phyloP scores from a whole-genome alignment of 2,113 vertebrate species.

The Chamaetylas fuelleborni region DNA sequence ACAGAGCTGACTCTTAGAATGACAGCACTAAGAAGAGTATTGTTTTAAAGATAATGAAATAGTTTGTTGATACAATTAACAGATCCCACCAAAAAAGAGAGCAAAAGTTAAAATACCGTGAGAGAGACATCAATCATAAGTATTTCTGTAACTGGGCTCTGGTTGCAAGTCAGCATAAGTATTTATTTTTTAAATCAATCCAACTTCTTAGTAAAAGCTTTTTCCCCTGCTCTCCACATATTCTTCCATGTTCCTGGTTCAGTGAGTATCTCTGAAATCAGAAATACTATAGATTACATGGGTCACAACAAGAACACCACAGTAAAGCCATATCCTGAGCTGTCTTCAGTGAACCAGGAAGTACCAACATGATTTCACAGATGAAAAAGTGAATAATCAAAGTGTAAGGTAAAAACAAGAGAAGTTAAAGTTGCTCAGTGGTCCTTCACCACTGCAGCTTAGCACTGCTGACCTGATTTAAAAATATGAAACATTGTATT shows the following conservation, averaged over 20 bases:
- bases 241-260: not conserved
- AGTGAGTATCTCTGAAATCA: constrained; percentile 20
- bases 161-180: not conserved
- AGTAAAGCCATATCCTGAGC: not conserved
- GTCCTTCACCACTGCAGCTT: not conserved
- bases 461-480: not conserved
- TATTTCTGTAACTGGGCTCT: not conserved
- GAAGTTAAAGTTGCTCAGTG: not conserved
- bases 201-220: not conserved
- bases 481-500: not conserved
- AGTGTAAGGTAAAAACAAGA: constrained; percentile 7
- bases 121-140: not conserved
- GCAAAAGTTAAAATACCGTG: not conserved
- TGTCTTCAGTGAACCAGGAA: constrained; percentile 55
- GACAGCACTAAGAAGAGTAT: not conserved
- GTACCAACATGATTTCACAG: constrained; percentile 42
- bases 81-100: not conserved
- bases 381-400: constrained; percentile 54
- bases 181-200: not conserved
- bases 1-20: not conserved
- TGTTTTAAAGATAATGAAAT: not conserved
- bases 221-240: not conserved
- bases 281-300: constrained; percentile 64
- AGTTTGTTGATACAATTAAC: not conserved
- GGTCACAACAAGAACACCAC: constrained; percentile 39